A percentile compares a stretch with the other conserved stretches of the same genome.
Conservation (phyloP, 2,797 vertebrate species). For the Liasis olivaceus region DNA sequence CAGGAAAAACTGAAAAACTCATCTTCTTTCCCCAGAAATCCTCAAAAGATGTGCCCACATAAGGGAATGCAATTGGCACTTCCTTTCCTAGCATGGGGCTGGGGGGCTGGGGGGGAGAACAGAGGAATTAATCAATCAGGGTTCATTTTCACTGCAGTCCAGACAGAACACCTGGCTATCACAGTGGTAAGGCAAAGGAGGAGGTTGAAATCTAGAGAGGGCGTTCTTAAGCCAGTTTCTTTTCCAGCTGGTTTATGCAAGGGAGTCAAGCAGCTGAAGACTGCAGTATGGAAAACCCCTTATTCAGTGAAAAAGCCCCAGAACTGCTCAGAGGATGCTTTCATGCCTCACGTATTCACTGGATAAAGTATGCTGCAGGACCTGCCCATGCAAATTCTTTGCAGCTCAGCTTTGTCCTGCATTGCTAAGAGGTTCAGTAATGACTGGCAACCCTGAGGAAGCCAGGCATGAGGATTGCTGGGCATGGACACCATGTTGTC, state of each 20-base stretch:
- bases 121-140: neutral
- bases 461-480: conserved; percentile 18
- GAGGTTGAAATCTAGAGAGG: neutral
- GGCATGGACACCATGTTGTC: rapidly evolving
- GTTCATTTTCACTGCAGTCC: neutral
- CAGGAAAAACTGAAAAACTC: neutral
- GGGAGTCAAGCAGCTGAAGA: neutral
- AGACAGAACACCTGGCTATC: neutral
- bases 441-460: conserved; percentile 19
- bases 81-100: neutral
- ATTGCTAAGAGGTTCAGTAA: conserved; percentile 41
- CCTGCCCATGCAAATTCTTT: conserved; percentile 25
- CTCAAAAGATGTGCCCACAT: neutral
- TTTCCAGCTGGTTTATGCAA: neutral
- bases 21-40: neutral
- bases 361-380: conserved; percentile 42
- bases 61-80: neutral
- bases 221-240: neutral
- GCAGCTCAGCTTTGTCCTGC: conserved; percentile 52
- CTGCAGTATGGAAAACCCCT: neutral
- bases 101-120: no score
- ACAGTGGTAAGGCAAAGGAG: neutral
- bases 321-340: conserved; percentile 16
- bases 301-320: neutral
- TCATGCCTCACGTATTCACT: conserved; percentile 14